Evolutionary conservation across 2,888 invertebrate species (phyloP).

Genomic region (Norana najaformis): DNA sequence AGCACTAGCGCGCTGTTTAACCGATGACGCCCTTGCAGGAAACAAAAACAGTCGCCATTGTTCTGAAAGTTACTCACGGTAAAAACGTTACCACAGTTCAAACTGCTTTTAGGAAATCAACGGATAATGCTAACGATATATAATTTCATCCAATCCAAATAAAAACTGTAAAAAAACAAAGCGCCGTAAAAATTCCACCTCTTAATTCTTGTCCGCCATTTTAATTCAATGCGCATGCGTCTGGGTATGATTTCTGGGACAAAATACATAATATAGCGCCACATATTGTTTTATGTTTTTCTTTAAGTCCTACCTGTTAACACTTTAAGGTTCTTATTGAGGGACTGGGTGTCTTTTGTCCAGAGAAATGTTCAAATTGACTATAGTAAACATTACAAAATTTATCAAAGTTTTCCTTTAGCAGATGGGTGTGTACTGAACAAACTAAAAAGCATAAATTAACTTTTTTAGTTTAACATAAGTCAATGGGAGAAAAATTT

Average conservation of each 20-base stretch:
- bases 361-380: no score
- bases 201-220: neutral
- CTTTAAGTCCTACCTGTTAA: neutral
- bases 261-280: neutral
- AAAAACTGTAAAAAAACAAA: constrained; percentile 3
- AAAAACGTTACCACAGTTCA: neutral
- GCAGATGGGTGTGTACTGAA: no score
- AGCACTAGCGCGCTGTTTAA: neutral
- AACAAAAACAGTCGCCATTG: neutral
- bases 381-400: no score
- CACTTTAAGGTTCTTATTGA: no score
- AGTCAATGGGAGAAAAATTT: no score
- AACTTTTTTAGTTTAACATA: no score
- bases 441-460: no score
- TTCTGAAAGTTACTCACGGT: neutral
- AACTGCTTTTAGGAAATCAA: neutral
- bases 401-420: no score
- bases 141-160: neutral
- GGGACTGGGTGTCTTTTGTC: no score
- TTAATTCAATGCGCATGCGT: neutral
- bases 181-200: neutral
- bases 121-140: neutral
- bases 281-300: neutral
- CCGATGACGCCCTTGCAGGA: neutral
- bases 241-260: neutral